phyloP scores from a whole-genome alignment of 1,140 invertebrate species.

The Drosophila kanapiae region DNA sequence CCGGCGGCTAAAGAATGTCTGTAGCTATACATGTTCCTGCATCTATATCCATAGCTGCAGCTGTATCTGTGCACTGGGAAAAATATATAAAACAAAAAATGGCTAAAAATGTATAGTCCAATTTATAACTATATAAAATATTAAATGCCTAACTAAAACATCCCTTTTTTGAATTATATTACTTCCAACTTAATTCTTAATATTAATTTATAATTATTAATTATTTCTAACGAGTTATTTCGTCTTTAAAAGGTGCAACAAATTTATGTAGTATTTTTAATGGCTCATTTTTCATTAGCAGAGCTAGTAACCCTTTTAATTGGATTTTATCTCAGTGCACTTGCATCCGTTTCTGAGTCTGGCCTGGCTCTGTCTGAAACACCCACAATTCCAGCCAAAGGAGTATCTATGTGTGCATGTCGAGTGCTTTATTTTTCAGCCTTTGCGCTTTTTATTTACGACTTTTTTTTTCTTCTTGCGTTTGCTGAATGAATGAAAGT shows the following conservation, averaged over 20 bases:
- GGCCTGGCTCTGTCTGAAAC: slow-evolving; percentile 33
- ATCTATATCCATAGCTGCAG: slow-evolving; percentile 40
- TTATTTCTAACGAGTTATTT: neutral
- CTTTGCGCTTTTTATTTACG: slow-evolving; percentile 82
- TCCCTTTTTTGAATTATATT: neutral
- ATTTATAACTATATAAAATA: too few relatives aligned
- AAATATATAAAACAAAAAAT: neutral
- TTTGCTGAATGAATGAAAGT: slow-evolving; percentile 78
- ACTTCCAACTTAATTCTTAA: neutral
- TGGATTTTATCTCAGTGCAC: neutral
- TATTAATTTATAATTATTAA: neutral
- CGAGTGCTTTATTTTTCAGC: slow-evolving; percentile 74
- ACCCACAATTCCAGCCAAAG: slow-evolving; percentile 36
- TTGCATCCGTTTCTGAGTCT: slow-evolving; percentile 34
- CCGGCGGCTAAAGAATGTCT: slow-evolving; percentile 55
- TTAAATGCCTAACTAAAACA: too few relatives aligned
- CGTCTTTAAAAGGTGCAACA: neutral
- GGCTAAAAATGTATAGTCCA: too few relatives aligned
- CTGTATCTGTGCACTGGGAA: slow-evolving; percentile 1
- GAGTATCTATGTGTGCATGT: slow-evolving; percentile 41
- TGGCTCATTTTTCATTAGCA: too few relatives aligned
- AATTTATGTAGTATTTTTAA: too few relatives aligned
- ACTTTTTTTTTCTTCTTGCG: slow-evolving; percentile 50
- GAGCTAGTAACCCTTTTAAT: too few relatives aligned
- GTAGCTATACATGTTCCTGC: slow-evolving; percentile 27